Conservation (phyloP, 2,113 vertebrate species). For the Charina bottae region DNA sequence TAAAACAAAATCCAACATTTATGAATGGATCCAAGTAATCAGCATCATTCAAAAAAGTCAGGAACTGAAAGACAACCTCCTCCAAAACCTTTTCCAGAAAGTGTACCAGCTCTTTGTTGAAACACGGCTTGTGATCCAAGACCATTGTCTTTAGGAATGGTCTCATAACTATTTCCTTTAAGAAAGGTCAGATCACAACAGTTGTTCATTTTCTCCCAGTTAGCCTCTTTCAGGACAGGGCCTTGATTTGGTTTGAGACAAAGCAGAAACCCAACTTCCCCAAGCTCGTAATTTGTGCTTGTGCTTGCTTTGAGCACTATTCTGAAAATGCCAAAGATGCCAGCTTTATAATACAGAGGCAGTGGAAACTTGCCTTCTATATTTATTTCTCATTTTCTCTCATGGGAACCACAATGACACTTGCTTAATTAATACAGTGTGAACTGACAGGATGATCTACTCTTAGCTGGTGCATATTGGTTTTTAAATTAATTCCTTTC, state of each 20-base stretch:
- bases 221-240: background rate
- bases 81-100: background rate
- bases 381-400: background rate
- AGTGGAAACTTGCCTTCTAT: background rate
- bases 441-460: background rate
- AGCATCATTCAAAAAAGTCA: background rate
- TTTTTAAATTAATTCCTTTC: background rate
- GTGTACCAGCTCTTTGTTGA: background rate
- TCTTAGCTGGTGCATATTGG: background rate
- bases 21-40: background rate
- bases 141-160: background rate
- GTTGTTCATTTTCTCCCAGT: background rate
- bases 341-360: rapidly evolving
- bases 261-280: background rate
- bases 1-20: background rate
- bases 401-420: background rate
- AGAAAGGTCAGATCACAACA: background rate
- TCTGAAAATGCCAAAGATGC: background rate
- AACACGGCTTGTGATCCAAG: background rate
- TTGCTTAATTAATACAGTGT: background rate
- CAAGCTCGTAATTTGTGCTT: background rate
- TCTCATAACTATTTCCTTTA: background rate
- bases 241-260: background rate
- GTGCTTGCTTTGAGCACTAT: background rate
- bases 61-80: background rate